Conservation (phyloP, 2,113 vertebrate genomes). For the Neolamprologus sp. region DNA sequence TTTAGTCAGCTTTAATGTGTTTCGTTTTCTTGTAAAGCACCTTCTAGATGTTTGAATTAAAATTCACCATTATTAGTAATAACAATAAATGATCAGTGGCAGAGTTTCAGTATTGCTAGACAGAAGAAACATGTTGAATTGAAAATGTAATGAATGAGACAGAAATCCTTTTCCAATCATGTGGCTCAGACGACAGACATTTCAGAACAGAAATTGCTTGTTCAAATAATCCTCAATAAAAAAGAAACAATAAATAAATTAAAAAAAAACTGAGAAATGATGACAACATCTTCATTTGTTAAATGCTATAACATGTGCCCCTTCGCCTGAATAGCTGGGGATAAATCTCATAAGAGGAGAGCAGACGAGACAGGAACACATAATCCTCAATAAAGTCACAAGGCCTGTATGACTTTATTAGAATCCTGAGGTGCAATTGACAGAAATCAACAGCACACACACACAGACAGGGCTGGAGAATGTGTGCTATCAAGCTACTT, state of each 20-base stretch:
- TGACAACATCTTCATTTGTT: neutral
- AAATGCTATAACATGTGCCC: neutral
- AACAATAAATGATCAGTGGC: neutral
- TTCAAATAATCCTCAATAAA: neutral
- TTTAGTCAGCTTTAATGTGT: neutral
- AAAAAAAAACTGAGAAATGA: neutral
- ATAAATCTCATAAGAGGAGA: neutral
- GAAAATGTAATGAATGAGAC: neutral
- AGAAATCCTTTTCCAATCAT: neutral
- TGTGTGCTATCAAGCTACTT: neutral
- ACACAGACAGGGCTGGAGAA: neutral
- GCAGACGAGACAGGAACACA: slow-evolving; percentile 18
- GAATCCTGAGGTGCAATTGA: neutral
- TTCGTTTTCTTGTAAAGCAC: neutral
- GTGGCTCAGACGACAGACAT: neutral
- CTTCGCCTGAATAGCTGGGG: neutral
- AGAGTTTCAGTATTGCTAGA: neutral
- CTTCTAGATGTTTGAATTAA: neutral
- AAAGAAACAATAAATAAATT: neutral
- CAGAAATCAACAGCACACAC: neutral
- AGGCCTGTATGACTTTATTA: slow-evolving; percentile 2
- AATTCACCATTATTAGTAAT: neutral
- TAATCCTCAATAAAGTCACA: slow-evolving; percentile 39
- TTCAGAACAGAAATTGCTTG: neutral
- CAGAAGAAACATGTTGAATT: neutral